phyloP scores from a whole-genome alignment of 2,113 vertebrate species.

The Oryzias javanicus region DNA sequence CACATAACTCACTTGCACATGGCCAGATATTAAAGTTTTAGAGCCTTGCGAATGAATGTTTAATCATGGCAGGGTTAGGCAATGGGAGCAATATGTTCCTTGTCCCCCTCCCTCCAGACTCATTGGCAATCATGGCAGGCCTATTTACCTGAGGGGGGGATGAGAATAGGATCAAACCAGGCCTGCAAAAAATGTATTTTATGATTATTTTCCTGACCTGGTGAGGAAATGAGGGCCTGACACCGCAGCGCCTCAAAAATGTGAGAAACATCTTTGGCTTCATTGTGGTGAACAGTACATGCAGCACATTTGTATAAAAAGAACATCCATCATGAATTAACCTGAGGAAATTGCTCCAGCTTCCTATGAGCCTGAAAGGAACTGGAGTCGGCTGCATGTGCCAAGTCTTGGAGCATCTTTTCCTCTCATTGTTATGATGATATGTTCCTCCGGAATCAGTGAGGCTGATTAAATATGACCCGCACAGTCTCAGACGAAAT shows the following conservation, averaged over 20 bases:
- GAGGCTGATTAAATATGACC: conserved; percentile 51
- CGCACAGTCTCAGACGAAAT: conserved; percentile 30
- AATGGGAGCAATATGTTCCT: conserved; percentile 73
- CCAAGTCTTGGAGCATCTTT: conserved; percentile 12
- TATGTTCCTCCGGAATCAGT: conserved; percentile 8
- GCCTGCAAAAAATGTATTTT: conserved; percentile 29
- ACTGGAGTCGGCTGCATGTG: conserved; percentile 3
- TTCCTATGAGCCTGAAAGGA: conserved; percentile 8
- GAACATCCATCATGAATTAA: conserved; percentile 9
- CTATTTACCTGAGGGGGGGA: conserved; percentile 47
- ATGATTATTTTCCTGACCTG: conserved; percentile 42
- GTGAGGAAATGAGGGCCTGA: conserved; percentile 32
- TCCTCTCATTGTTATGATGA: conserved; percentile 13
- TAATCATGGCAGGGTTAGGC: conserved; percentile 71
- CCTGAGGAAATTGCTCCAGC: conserved; percentile 1
- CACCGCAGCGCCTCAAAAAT: conserved; percentile 17
- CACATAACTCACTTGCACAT: conserved; percentile 37
- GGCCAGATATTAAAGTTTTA: conserved; percentile 73
- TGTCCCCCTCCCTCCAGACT: conserved; percentile 63
- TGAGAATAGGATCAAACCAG: conserved; percentile 4
- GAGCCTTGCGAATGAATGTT: conserved; percentile 69
- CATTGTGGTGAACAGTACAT: conserved; percentile 27
- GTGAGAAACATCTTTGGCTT: conserved; percentile 15
- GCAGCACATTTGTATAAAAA: not conserved
- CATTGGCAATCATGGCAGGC: conserved; percentile 61